Conservation (phyloP, 2,113 vertebrate species). For the Ochotona princeps region DNA sequence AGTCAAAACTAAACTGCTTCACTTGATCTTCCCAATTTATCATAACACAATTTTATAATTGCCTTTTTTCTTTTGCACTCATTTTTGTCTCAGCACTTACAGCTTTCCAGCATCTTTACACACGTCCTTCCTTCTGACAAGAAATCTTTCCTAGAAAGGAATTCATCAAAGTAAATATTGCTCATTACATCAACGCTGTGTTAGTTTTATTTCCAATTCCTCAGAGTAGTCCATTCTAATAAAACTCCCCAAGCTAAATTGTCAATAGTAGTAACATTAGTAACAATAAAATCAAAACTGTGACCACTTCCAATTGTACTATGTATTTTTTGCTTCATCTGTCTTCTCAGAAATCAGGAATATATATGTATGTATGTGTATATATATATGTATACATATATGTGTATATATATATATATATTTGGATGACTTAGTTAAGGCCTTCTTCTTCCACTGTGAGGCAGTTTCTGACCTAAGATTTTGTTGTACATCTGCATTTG, state of each 20-base stretch:
- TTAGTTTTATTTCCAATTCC: background rate
- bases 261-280: background rate
- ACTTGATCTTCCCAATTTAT: background rate
- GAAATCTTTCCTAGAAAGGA: background rate
- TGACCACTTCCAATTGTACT: background rate
- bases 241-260: background rate
- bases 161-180: background rate
- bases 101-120: background rate
- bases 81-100: background rate
- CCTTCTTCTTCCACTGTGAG: background rate
- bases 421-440: background rate
- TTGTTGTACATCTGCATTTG: background rate
- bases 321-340: background rate
- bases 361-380: background rate
- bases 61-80: background rate
- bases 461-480: background rate
- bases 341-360: background rate
- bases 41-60: background rate
- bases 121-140: background rate
- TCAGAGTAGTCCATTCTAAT: background rate
- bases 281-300: background rate
- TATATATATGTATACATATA: too few relatives aligned
- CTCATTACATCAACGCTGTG: background rate
- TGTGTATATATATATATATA: background rate
- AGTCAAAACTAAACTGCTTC: background rate